A percentile compares a stretch with the other conserved stretches of the same genome.
Conservation (phyloP, 2,113 vertebrate species). For the Menidia beryllina region DNA sequence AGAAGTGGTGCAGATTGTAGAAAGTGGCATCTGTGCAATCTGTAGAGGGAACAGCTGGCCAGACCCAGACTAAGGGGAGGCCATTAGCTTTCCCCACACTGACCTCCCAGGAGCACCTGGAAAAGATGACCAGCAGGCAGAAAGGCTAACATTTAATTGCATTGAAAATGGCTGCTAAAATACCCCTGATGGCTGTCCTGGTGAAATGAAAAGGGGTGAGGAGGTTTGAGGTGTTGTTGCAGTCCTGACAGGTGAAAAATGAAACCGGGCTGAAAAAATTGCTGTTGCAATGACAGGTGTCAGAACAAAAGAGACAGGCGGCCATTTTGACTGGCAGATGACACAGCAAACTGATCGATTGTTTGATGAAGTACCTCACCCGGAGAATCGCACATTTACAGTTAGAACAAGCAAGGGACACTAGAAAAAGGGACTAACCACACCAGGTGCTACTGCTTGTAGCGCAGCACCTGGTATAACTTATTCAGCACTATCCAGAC, state of each 20-base stretch:
- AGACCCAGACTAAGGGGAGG: conserved; percentile 53
- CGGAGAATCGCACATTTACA: conserved; percentile 12
- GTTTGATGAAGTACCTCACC: conserved; percentile 7
- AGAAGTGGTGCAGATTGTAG: conserved; percentile 45
- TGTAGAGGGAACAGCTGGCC: conserved; percentile 70
- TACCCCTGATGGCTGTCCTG: conserved; percentile 39
- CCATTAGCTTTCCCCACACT: conserved; percentile 65
- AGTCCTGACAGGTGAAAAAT: conserved; percentile 10
- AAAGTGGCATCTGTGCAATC: conserved; percentile 56
- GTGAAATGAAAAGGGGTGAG: conserved; percentile 34
- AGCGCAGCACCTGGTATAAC: conserved; percentile 38
- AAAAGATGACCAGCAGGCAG: conserved; percentile 63
- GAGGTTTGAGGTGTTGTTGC: conserved; percentile 8
- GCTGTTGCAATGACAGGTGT: conserved; percentile 41
- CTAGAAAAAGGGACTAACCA: background rate
- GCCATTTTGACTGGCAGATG: conserved; percentile 35
- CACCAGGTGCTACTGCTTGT: conserved; percentile 15
- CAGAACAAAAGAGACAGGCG: conserved; percentile 21
- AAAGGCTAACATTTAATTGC: conserved; percentile 75
- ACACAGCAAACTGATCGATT: conserved; percentile 19
- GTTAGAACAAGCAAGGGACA: background rate
- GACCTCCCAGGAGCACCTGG: conserved; percentile 70
- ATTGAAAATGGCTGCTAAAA: conserved; percentile 67
- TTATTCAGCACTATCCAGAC: conserved; percentile 49
- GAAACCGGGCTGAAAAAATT: conserved; percentile 3